Evolutionary conservation across 2,888 invertebrate genomes (phyloP), one percentile per base, ranked within the genome.

Genomic region (Cryptops parisi): DNA sequence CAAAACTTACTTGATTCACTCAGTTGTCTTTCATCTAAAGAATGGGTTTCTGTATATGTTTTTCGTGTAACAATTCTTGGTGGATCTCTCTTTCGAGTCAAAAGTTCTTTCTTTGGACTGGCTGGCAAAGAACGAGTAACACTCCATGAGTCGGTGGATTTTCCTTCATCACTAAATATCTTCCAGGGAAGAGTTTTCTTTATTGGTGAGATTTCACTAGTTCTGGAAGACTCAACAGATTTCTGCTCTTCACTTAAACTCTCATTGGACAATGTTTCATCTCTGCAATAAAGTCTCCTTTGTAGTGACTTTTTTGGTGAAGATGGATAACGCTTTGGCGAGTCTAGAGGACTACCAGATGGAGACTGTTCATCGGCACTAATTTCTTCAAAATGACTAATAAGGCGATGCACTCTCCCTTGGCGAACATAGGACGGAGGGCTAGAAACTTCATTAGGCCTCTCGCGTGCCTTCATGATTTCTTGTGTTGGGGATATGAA

Each of bases 321-420:
- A 9, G 46, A 22, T n/a, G 46, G 46, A n/a, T 4, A 41, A 3
- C 50, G 6, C 25, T 44, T 44, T 2, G 52, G 52, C 17, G 52
- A 52, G 2, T 43, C 43, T 4, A 44, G 26, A 17, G 52, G 44
- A 22, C 52, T 52, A 12, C 23, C 21, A 9, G 25, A 17, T 15
- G 52, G 52, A 24, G 52, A 52, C 52, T 52, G 52, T 15, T 52
- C 52, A n/a, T 52, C 52, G 15, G 45, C 52, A 52, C 52, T 52
- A 2, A 52, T 19, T 27, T 52, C 52, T 26, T 52, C 52, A 26
- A 52, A 52, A 27, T 52, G 52, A 22, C 45, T 52, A 27, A 52
- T 52, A 12, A 52, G 44, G 12, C 44, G 43, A 43, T 52, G 52
- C 5, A 52, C 52, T 15, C 44, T 43, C 19, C 52, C 52, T n/a